Evolutionary conservation across 2,113 vertebrate species (phyloP).

Genomic region (Mugil cephalus): DNA sequence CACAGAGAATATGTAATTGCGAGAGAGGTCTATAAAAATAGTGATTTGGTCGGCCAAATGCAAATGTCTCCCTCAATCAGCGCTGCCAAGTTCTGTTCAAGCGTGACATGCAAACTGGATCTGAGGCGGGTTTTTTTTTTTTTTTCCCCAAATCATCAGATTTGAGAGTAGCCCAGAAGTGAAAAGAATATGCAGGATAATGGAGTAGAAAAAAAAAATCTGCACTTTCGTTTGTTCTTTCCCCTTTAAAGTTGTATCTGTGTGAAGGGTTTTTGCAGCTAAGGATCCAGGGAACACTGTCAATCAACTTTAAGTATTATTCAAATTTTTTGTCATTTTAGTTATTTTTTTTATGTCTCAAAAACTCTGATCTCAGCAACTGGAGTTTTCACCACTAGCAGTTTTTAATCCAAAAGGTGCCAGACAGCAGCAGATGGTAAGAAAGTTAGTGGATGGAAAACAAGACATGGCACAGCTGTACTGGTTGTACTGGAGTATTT

Average conservation of each 20-base stretch:
- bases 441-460: too few species aligned
- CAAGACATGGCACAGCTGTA: too few species aligned
- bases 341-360: too few species aligned
- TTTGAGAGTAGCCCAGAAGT: constrained; percentile 29
- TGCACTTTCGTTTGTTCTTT: constrained; percentile 2
- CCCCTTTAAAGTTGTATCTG: neutral
- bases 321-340: too few species aligned
- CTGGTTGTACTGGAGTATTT: too few species aligned
- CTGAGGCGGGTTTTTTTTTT: constrained; percentile 19
- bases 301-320: neutral
- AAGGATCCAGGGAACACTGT: neutral
- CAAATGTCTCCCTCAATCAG: constrained; percentile 74
- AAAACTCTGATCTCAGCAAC: too few species aligned
- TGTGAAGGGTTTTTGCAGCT: neutral
- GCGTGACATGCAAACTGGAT: constrained; percentile 62
- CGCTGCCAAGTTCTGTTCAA: constrained; percentile 73
- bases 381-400: too few species aligned
- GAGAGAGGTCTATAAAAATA: constrained; percentile 83
- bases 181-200: constrained; percentile 44
- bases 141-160: constrained; percentile 54
- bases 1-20: constrained; percentile 81
- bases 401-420: too few species aligned
- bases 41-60: constrained; percentile 82
- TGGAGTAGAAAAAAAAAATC: constrained; percentile 29
- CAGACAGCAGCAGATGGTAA: too few species aligned